Evolutionary conservation across 2,113 vertebrate genomes (phyloP).

Genomic region (Rutilus rutilus): DNA sequence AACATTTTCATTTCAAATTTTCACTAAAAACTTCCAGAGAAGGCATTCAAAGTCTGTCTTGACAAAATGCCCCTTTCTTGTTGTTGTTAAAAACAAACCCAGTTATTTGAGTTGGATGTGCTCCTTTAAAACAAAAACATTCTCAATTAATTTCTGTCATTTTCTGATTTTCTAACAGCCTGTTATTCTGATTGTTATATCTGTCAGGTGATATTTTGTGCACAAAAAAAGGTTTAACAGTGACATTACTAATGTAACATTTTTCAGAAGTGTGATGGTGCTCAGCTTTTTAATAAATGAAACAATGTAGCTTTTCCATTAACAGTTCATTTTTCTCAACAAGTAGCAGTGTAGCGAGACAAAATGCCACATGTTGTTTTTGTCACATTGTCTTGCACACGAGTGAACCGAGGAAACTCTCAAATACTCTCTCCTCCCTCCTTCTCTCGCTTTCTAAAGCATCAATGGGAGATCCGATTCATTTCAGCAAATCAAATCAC

Average conservation of each 20-base stretch:
- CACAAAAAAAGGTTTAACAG: background rate
- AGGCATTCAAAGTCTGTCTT: no score
- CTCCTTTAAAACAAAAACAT: no score
- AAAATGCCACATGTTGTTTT: slow-evolving; percentile 21
- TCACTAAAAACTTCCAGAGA: no score
- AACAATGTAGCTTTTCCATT: background rate
- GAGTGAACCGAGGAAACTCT: background rate
- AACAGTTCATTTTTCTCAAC: background rate
- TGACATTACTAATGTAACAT: background rate
- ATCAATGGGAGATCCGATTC: background rate
- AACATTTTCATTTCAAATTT: no score
- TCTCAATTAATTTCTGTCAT: background rate
- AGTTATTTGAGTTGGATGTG: no score
- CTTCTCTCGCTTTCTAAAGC: background rate
- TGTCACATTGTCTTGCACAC: background rate
- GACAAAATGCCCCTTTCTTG: no score
- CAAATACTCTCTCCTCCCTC: background rate
- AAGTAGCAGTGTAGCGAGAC: background rate
- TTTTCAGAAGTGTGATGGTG: background rate
- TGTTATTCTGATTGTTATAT: background rate
- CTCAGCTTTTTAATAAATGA: background rate
- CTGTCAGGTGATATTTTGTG: background rate
- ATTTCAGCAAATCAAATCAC: background rate
- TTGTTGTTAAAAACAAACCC: no score
- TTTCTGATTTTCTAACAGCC: background rate